A percentile compares a stretch with the other conserved stretches of the same genome.
Evolutionary conservation across 2,888 invertebrate species (phyloP).

Genomic region (Branchipolynoe longqiensis): DNA sequence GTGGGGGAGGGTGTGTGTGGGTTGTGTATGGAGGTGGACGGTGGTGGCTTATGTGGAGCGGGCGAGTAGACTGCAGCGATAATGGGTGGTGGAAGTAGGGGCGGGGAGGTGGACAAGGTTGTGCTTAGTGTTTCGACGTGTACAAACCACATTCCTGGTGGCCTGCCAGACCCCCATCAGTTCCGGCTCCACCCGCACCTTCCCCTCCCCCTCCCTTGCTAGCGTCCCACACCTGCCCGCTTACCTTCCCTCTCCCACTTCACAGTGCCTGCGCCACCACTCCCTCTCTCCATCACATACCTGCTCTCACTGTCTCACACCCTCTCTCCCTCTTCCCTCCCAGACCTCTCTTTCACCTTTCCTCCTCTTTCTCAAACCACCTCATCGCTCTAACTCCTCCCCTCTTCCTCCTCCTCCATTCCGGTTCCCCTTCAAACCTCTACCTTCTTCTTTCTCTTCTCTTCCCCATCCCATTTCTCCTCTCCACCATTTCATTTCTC

Average conservation of each 20-base stretch:
- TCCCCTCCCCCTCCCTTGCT: not conserved
- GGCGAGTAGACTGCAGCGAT: not conserved
- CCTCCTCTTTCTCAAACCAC: not conserved
- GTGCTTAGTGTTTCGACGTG: not conserved
- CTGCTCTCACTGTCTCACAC: not conserved
- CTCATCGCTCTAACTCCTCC: too few species aligned
- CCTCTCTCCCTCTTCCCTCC: not conserved
- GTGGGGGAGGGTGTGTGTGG: not conserved
- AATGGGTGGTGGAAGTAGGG: not conserved
- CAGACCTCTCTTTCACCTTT: not conserved
- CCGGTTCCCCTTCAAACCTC: not conserved
- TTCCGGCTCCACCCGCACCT: constrained; percentile 8
- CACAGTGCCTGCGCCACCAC: not conserved
- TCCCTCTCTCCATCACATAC: not conserved
- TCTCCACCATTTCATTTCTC: not conserved
- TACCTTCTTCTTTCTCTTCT: not conserved
- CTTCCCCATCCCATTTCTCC: not conserved
- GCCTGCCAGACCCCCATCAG: constrained; percentile 9
- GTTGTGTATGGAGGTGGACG: not conserved
- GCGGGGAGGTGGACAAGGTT: not conserved
- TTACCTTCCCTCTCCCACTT: not conserved
- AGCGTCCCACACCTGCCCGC: not conserved
- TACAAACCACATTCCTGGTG: not conserved
- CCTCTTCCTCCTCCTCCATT: not conserved
- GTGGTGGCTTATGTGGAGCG: not conserved